Base-by-base conservation (phyloP, 2,113 vertebrate genomes). In the Apaloderma vittatum region DNA sequence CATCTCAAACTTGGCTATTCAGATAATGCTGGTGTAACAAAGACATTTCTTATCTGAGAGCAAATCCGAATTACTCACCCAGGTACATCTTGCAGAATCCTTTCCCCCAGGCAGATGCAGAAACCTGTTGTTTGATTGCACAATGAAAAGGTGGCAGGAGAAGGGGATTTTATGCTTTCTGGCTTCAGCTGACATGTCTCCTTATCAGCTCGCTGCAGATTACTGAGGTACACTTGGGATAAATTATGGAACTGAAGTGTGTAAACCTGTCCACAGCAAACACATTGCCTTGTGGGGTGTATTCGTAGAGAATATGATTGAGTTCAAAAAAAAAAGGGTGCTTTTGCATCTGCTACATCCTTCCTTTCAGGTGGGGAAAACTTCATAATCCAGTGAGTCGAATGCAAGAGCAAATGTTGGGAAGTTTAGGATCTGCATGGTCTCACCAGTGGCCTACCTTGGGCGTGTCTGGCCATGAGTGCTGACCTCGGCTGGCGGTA, bases 121-220 rank as follows among this genome's bases (percentile, higher is more conserved):
- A 57, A 88, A 66, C 43, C 34, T 74, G 12, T 70, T 91, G 26
- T 67, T 95, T 92, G 65, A 37, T 48, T 92, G 78, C 23, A 62
- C 59, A 48, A 22, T 23, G 46, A 37, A 92, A 82, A 85, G 65
- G 70, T 74, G 40, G 19, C 4, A 3, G 58, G 40, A 87, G 73
- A 87, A 91, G 40, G 71, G 52, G 40, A 82, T 94, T 94, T 95
- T 85, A 65, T 75, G 55, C 52, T 83, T 92, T 81, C 43, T 92
- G 88, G 37, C 15, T 92, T 94, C 71, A 79, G 71, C 34, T 81
- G 77, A 75, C 73, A 23, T 40, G 29, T 61, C 71, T 92, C 59
- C 2, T 1, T 79, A 88, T 67, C 79, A 93, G 57, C 66, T 85
- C 74, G 63, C 71, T 80, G 68, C 55, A 92, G 88, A 83, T 70